These are phyloP conservation scores for Urechis unicinctus DNA, from an alignment of 2,888 invertebrate species.

Conservation along the genomic window DNA sequence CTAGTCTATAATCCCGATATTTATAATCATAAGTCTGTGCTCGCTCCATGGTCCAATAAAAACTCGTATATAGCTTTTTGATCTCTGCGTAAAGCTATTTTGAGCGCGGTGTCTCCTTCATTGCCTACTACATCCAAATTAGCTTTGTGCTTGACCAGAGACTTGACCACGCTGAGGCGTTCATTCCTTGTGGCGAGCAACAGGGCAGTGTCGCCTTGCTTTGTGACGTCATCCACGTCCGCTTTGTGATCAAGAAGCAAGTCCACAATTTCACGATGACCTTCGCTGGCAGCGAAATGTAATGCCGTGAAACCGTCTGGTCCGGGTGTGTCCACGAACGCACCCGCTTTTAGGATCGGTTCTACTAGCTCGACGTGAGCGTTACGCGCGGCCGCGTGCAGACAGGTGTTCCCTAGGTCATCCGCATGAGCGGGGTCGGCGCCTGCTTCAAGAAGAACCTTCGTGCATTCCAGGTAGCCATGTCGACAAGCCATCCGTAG, in stretches of 20 bases:
- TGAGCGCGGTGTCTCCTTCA: conserved; percentile 1
- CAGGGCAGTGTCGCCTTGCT: conserved; percentile 2
- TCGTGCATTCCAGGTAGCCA: conserved; percentile 8
- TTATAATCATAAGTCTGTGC: background rate
- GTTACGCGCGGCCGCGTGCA: conserved; percentile 10
- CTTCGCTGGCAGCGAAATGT: conserved; percentile 43
- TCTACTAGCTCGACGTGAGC: conserved; percentile 9
- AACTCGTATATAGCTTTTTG: background rate
- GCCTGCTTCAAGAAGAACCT: conserved; percentile 9
- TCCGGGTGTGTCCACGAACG: background rate
- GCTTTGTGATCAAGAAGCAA: conserved; percentile 37
- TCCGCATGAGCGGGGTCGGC: conserved; percentile 13
- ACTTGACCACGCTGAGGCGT: background rate
- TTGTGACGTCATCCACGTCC: conserved; percentile 16
- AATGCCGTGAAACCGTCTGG: conserved; percentile 33
- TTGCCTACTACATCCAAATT: background rate
- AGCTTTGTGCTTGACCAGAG: background rate
- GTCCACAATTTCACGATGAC: conserved; percentile 36
- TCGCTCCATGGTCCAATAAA: background rate
- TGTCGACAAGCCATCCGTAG: conserved; percentile 43
- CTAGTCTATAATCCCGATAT: too few species aligned
- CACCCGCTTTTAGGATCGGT: background rate
- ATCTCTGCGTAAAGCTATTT: background rate
- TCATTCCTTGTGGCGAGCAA: conserved; percentile 6
- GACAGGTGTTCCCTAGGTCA: conserved; percentile 5